These are phyloP conservation scores for Monopterus albus DNA, from an alignment of 2,113 vertebrate genomes.

Conservation along the genomic window DNA sequence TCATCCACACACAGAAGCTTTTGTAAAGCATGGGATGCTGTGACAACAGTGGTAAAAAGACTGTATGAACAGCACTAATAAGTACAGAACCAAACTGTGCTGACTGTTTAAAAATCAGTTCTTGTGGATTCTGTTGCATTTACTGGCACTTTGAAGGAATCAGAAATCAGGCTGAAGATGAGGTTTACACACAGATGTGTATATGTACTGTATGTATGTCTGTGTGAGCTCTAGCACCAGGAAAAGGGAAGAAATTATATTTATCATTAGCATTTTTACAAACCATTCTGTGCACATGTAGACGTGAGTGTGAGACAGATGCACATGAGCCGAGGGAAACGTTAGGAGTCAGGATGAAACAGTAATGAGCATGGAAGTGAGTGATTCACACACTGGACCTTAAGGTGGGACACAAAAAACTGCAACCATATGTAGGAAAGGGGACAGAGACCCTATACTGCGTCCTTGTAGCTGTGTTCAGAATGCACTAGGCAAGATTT, in stretches of 20 bases:
- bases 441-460: constrained; percentile 4
- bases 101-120: background rate
- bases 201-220: constrained; percentile 16
- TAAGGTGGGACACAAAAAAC: constrained; percentile 52
- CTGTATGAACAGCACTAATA: background rate
- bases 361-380: constrained; percentile 31
- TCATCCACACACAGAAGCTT: background rate
- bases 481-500: background rate
- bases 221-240: background rate
- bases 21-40: background rate
- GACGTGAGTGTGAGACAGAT: constrained; percentile 23
- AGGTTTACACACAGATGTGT: constrained; percentile 34
- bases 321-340: constrained; percentile 12
- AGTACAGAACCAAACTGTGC: background rate
- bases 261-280: too few species aligned
- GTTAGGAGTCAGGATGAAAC: constrained; percentile 44
- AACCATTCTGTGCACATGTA: constrained; percentile 6
- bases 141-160: constrained; percentile 19
- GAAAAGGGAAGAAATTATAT: constrained; percentile 12
- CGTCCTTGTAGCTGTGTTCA: background rate
- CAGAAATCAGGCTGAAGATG: too few species aligned
- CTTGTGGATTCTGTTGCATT: constrained; percentile 1
- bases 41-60: background rate
- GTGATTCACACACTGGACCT: constrained; percentile 68
- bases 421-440: constrained; percentile 49